Percentiles rank a stretch among this genome's conserved stretches.
Evolutionary conservation across 2,888 invertebrate genomes (phyloP).

Genomic region (Toxonevra muliebris): DNA sequence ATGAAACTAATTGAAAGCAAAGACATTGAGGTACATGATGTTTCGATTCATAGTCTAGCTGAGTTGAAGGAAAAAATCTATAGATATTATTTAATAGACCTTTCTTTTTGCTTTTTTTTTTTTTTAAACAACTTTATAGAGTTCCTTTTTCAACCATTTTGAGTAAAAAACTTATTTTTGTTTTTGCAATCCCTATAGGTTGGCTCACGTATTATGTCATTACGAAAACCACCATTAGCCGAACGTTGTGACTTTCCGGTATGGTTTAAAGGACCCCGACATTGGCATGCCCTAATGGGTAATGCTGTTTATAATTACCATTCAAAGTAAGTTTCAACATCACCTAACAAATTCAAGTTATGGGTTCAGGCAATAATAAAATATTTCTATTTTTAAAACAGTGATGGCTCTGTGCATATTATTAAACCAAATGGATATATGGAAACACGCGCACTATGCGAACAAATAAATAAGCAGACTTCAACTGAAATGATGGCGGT

Average conservation of each 20-base stretch:
- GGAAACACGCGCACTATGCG: conserved; percentile 65
- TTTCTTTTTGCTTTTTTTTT: no score
- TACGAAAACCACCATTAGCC: conserved; percentile 63
- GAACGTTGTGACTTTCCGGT: conserved; percentile 82
- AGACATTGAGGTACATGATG: no score
- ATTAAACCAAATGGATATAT: conserved; percentile 65
- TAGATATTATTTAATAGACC: no score
- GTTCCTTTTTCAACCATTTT: no score
- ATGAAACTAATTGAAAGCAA: no score
- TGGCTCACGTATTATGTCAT: conserved; percentile 65
- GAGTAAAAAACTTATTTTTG: no score
- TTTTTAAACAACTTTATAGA: no score
- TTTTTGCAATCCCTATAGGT: conserved; percentile 50
- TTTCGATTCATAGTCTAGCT: no score
- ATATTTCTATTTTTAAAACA: conserved; percentile 40
- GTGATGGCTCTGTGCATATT: conserved; percentile 66
- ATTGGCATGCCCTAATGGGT: conserved; percentile 91
- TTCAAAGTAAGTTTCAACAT: conserved; percentile 66
- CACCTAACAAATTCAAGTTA: neutral
- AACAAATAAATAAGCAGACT: conserved; percentile 66
- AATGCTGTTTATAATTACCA: conserved; percentile 87
- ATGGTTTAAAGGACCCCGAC: conserved; percentile 85
- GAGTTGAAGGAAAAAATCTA: no score
- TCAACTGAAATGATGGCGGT: conserved; percentile 71
- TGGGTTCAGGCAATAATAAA: neutral